Conservation (phyloP, 2,888 invertebrate genomes). For the Oasisia sp. region DNA sequence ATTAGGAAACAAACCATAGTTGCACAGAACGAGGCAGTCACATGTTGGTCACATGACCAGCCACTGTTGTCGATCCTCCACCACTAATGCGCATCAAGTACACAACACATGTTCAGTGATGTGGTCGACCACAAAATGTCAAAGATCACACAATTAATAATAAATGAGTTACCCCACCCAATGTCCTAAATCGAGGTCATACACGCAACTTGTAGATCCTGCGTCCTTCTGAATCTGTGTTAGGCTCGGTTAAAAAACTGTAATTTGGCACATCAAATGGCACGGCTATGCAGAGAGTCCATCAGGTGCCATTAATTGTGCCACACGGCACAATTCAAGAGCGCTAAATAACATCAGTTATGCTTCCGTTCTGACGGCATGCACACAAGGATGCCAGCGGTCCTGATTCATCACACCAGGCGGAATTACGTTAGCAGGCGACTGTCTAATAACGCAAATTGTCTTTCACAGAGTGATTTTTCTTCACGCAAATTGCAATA, state of each 20-base stretch:
- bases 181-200: neutral
- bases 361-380: neutral
- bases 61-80: neutral
- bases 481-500: neutral
- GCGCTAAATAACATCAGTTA: neutral
- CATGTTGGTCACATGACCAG: neutral
- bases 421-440: neutral
- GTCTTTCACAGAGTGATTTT: neutral
- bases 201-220: neutral
- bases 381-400: neutral
- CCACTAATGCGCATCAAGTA: neutral
- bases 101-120: neutral
- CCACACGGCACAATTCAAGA: neutral
- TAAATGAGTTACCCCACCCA: neutral
- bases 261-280: neutral
- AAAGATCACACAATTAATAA: neutral
- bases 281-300: neutral
- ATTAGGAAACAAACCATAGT: neutral
- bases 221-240: neutral
- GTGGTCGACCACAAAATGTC: neutral
- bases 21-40: neutral
- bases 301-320: neutral
- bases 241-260: neutral
- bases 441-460: conserved; percentile 5
- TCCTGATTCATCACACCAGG: neutral